A percentile compares a stretch with the other conserved stretches of the same genome.
Evolutionary conservation across 1,140 invertebrate species (phyloP).

Genomic region (Drosophila punjabiensis): DNA sequence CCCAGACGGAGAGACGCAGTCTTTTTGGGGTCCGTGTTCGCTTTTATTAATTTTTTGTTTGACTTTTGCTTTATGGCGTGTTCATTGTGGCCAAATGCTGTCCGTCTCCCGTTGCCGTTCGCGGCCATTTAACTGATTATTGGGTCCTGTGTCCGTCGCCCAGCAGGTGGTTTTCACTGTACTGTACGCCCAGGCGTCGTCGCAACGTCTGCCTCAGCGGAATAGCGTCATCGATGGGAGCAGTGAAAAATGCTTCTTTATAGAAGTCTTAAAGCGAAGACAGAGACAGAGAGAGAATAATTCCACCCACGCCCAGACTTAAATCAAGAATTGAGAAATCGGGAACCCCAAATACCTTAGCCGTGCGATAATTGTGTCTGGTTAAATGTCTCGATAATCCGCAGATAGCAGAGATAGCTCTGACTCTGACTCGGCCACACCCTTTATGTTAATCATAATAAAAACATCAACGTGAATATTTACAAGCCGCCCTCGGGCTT

Average conservation of each 20-base stretch:
- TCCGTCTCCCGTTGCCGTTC: slow-evolving; percentile 47
- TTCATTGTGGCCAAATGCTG: slow-evolving; percentile 70
- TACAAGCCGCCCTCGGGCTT: slow-evolving; percentile 65
- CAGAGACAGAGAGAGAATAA: slow-evolving; percentile 34
- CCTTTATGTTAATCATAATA: slow-evolving; percentile 79
- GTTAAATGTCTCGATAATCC: slow-evolving; percentile 64
- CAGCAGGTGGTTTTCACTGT: slow-evolving; percentile 81
- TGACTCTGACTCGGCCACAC: slow-evolving; percentile 44
- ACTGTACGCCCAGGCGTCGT: slow-evolving; percentile 62
- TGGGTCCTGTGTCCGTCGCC: slow-evolving; percentile 63
- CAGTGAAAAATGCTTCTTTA: slow-evolving; percentile 50
- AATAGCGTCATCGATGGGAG: slow-evolving; percentile 33
- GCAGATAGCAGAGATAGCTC: slow-evolving; percentile 38
- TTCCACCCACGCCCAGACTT: slow-evolving; percentile 39
- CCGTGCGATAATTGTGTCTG: slow-evolving; percentile 58
- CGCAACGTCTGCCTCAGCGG: slow-evolving; percentile 30
- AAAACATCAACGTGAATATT: slow-evolving; percentile 79
- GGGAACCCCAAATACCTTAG: neutral
- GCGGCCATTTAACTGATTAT: slow-evolving; percentile 76
- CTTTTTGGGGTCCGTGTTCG: slow-evolving; percentile 39
- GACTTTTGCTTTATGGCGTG: slow-evolving; percentile 83
- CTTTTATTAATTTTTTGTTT: slow-evolving; percentile 83
- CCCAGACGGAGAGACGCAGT: slow-evolving; percentile 21
- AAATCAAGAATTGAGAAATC: slow-evolving; percentile 12
- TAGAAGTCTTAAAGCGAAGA: slow-evolving; percentile 2